phyloP scores from a whole-genome alignment of 2,888 invertebrate genomes.

The Amaurobius ferox region DNA sequence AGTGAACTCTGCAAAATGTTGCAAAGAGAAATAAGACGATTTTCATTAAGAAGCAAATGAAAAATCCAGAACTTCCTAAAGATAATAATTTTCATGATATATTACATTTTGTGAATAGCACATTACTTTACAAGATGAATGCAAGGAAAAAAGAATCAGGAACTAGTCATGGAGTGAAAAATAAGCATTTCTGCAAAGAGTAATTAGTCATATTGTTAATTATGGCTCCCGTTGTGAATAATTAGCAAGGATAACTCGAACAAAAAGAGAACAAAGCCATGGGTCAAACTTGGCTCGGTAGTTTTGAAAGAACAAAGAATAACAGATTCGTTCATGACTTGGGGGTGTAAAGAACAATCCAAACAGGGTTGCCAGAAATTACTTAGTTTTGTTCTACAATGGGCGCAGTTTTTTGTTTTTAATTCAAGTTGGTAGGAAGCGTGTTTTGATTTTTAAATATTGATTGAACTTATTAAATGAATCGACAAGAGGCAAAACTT shows the following conservation, averaged over 20 bases:
- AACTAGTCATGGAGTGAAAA: not conserved
- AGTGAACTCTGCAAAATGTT: too few relatives aligned
- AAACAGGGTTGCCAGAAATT: too few relatives aligned
- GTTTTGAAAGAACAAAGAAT: not conserved
- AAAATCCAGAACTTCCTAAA: too few relatives aligned
- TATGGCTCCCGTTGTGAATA: slow-evolving; percentile 9
- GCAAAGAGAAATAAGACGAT: too few relatives aligned
- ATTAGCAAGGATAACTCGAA: not conserved
- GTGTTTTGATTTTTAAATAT: too few relatives aligned
- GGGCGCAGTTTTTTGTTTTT: too few relatives aligned
- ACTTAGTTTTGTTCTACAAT: too few relatives aligned
- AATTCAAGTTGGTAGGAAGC: too few relatives aligned
- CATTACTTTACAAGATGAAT: not conserved
- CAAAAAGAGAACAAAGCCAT: not conserved
- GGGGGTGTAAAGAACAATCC: not conserved
- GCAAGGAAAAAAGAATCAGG: not conserved
- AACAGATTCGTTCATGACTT: not conserved
- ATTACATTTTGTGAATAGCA: not conserved
- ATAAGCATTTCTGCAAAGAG: not conserved
- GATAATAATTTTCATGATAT: not conserved
- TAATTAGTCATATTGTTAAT: slow-evolving; percentile 12
- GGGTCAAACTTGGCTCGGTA: not conserved
- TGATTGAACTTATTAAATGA: too few relatives aligned
- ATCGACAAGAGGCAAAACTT: too few relatives aligned
- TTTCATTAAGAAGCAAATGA: too few relatives aligned